Evolutionary conservation across 2,888 invertebrate species (phyloP), one percentile per base, ranked within the genome.

Genomic region (Microctonus brassicae): DNA sequence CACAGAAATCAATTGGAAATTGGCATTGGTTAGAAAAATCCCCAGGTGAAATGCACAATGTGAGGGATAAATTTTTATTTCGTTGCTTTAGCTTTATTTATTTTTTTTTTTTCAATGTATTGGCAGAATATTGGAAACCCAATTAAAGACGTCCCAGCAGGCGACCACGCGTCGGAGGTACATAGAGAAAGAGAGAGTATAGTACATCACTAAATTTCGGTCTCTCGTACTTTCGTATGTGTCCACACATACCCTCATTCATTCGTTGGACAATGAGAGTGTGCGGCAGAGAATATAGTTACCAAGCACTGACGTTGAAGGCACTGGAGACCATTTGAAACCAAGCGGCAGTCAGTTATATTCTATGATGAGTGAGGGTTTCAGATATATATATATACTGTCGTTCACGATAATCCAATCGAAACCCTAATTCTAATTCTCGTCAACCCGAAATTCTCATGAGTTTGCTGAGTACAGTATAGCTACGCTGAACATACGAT

Each of bases 111-210:
- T 3, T 7, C 29, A 5, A 3, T 5, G 3, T 55, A 53, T 58
- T n/a, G 17, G 52, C 67, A 52, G 70, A 65, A 70, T 84, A 82
- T 84, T 81, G 86, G 80, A 83, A 86, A 86, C 85, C 84, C 85
- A 87, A 87, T 87, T 87, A 87, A 86, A 87, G 86, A 86, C 81
- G 84, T 85, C 86, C 86, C 86, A 83, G 80, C 81, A 82, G 82
- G 80, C 82, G 75, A 55, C 67, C 62, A 77, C 47, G 77, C 69
- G 75, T 73, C 76, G 67, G 72, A 75, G 66, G 68, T 70, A 75
- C 73, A 66, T 75, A 69, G 73, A 75, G 34, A 24, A 2, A n/a
- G 34, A 34, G 34, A 55, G 26, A 55, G 3, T 24, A 13, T 13
- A 55, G 13, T 13, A 26, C 5, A 1, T 55, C 7, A 13, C n/a